Percentiles rank a stretch among this genome's conserved stretches.
Conservation (phyloP, 1,140 invertebrate genomes). For the Pachyrhynchus sulphureomaculatus region DNA sequence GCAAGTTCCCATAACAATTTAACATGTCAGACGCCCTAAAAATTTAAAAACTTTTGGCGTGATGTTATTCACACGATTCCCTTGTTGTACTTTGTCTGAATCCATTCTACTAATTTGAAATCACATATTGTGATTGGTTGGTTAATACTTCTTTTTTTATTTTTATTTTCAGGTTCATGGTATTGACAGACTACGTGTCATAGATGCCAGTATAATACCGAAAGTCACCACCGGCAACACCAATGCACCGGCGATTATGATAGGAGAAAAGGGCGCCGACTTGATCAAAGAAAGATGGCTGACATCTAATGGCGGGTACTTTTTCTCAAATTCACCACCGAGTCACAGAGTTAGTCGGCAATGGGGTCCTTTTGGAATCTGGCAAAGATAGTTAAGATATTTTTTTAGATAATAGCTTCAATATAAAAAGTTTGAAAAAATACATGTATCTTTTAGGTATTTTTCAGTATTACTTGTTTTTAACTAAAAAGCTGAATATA, state of each 20-base stretch:
- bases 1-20: too few species aligned
- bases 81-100: too few species aligned
- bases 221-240: constrained; percentile 76
- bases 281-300: constrained; percentile 74
- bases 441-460: not conserved
- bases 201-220: constrained; percentile 80
- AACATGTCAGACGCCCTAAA: too few species aligned
- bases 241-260: constrained; percentile 81
- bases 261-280: constrained; percentile 79
- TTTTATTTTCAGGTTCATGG: constrained; percentile 69
- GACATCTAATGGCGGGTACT: constrained; percentile 41
- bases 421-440: not conserved
- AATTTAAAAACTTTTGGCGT: too few species aligned
- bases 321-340: constrained; percentile 35
- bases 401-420: not conserved
- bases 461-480: too few species aligned
- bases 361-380: constrained; percentile 26
- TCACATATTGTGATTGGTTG: too few species aligned
- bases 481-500: too few species aligned
- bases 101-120: too few species aligned
- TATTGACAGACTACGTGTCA: constrained; percentile 69
- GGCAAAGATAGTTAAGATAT: constrained; percentile 17
- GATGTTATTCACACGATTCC: too few species aligned
- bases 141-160: too few species aligned
- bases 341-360: constrained; percentile 47